Percentiles rank a stretch among this genome's conserved stretches.
Conservation (phyloP, 2,797 vertebrate species). For the Galago senegalensis region DNA sequence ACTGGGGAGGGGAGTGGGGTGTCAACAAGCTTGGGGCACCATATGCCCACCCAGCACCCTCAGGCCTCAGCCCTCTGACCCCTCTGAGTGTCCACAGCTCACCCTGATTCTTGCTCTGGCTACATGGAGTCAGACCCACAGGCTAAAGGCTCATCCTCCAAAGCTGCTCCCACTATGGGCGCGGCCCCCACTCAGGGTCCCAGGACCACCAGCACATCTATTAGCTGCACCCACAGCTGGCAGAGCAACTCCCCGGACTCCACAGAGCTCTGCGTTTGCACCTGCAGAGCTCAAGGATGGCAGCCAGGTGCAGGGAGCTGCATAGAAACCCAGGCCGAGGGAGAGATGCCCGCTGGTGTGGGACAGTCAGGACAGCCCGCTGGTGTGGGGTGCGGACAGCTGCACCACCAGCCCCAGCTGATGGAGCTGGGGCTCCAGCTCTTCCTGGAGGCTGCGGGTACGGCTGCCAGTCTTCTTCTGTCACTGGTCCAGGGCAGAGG, state of each 20-base stretch:
- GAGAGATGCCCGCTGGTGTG: too few relatives aligned
- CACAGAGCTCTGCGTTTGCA: neutral
- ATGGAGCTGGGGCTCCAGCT: neutral
- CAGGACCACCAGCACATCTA: neutral
- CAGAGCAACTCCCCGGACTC: neutral
- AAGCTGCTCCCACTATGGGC: neutral
- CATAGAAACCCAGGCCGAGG: too few relatives aligned
- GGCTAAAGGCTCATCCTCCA: neutral
- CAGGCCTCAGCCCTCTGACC: too few relatives aligned
- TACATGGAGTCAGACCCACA: neutral
- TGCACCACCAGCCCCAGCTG: rapidly evolving
- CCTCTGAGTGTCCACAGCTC: rapidly evolving
- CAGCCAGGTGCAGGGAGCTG: too few relatives aligned
- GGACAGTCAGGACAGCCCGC: neutral
- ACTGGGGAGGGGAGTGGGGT: rapidly evolving
- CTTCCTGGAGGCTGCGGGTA: neutral
- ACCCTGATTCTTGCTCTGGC: neutral
- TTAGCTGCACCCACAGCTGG: neutral
- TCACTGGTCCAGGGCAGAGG: neutral
- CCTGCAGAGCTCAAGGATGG: neutral
- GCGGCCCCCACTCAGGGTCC: neutral
- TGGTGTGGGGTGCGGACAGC: neutral
- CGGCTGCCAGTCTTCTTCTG: neutral
- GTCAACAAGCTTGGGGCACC: neutral
- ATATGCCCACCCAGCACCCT: neutral